A percentile compares a stretch with the other conserved stretches of the same genome.
Evolutionary conservation across 1,140 invertebrate species (phyloP).

Genomic region (Tetramorium simillimum): DNA sequence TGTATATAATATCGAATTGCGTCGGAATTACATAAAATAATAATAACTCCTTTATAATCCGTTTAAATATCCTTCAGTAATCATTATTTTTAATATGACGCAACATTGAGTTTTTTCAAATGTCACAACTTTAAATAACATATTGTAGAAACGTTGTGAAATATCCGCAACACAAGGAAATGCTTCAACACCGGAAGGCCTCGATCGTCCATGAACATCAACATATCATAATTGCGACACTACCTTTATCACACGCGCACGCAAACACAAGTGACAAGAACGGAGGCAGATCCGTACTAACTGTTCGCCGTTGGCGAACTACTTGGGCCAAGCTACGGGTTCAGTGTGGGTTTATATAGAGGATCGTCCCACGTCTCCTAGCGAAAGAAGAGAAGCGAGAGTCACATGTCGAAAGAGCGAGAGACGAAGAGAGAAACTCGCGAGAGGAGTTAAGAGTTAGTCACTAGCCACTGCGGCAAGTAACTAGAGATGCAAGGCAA

Average conservation of each 20-base stretch:
- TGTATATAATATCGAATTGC: not conserved
- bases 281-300: constrained; percentile 62
- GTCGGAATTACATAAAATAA: not conserved
- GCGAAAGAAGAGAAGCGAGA: constrained; percentile 66
- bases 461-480: constrained; percentile 20
- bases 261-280: constrained; percentile 29
- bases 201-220: constrained; percentile 41
- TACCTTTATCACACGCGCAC: constrained; percentile 52
- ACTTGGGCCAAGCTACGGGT: constrained; percentile 70
- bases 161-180: not conserved
- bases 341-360: constrained; percentile 83
- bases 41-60: not conserved
- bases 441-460: constrained; percentile 40
- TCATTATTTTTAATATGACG: not conserved
- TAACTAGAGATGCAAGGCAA: constrained; percentile 36
- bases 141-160: not conserved
- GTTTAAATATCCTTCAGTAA: not conserved
- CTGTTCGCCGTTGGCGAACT: constrained; percentile 75
- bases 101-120: not conserved
- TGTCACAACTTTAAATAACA: not conserved
- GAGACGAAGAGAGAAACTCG: not conserved
- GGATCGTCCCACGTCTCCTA: constrained; percentile 80
- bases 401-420: constrained; percentile 61
- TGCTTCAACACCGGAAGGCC: not conserved
- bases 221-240: constrained; percentile 29